Conservation (phyloP, 2,888 invertebrate species). For the Clivina fossor region DNA sequence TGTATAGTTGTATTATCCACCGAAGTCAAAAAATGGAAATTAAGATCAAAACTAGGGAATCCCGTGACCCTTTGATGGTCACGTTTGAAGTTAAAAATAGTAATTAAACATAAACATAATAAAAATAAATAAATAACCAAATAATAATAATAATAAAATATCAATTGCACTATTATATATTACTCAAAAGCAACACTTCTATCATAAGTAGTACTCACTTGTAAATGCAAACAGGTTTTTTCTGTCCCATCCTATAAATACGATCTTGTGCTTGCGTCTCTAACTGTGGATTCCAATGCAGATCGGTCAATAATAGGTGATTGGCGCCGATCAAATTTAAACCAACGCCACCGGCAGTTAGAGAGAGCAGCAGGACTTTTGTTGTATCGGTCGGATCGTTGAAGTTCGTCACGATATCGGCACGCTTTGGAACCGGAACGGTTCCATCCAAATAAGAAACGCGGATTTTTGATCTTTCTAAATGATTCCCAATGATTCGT, state of each 20-base stretch:
- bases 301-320: constrained; percentile 85
- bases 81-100: too few relatives aligned
- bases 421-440: constrained; percentile 72
- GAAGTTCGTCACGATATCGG: constrained; percentile 68
- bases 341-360: constrained; percentile 94
- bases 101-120: too few relatives aligned
- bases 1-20: too few relatives aligned
- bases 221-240: constrained; percentile 76
- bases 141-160: too few relatives aligned
- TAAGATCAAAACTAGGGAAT: too few relatives aligned
- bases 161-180: too few relatives aligned
- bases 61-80: too few relatives aligned
- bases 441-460: constrained; percentile 73
- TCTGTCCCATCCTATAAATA: constrained; percentile 89
- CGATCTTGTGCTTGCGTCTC: constrained; percentile 95
- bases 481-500: constrained; percentile 67
- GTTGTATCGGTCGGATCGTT: constrained; percentile 64
- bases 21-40: too few relatives aligned
- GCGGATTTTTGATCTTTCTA: constrained; percentile 57
- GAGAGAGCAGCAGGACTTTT: constrained; percentile 76
- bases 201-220: constrained; percentile 58
- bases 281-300: constrained; percentile 97
- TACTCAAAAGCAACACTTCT: too few relatives aligned
- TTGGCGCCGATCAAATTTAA: constrained; percentile 91
- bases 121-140: too few relatives aligned